phyloP scores from a whole-genome alignment of 2,797 vertebrate genomes.

The Meriones psammophilus region DNA sequence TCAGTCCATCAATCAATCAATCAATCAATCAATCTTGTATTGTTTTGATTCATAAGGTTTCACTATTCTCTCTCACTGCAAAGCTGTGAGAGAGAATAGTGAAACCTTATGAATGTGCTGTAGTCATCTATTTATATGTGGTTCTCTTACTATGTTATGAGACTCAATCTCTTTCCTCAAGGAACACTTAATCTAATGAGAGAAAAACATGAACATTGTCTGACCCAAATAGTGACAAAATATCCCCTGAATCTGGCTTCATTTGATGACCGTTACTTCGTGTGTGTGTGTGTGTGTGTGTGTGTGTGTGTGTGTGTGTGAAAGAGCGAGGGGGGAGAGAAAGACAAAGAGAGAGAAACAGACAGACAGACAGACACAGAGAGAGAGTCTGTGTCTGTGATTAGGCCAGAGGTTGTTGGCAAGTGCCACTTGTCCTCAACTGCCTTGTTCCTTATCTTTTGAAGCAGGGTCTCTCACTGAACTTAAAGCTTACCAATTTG shows the following conservation, averaged over 20 bases:
- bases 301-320: background rate
- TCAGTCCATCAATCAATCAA: background rate
- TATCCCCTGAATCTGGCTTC: background rate
- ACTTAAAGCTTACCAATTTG: background rate
- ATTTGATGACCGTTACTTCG: background rate
- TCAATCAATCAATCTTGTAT: background rate
- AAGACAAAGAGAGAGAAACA: too few relatives aligned
- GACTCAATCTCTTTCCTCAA: background rate
- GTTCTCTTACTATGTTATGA: background rate
- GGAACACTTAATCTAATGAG: background rate
- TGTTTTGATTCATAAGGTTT: background rate
- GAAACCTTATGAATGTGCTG: too few relatives aligned
- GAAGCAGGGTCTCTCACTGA: background rate
- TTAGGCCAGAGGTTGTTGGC: background rate
- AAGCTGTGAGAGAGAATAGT: too few relatives aligned
- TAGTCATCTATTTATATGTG: background rate
- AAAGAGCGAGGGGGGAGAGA: too few relatives aligned
- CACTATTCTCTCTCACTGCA: background rate
- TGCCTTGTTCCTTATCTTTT: background rate
- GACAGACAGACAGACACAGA: too few relatives aligned
- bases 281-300: background rate
- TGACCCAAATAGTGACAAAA: background rate
- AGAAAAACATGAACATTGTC: background rate
- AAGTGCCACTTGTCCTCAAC: background rate
- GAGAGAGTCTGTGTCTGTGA: background rate